Base-by-base conservation (phyloP, 2,797 vertebrate genomes). In the Sebastes iracundus region DNA sequence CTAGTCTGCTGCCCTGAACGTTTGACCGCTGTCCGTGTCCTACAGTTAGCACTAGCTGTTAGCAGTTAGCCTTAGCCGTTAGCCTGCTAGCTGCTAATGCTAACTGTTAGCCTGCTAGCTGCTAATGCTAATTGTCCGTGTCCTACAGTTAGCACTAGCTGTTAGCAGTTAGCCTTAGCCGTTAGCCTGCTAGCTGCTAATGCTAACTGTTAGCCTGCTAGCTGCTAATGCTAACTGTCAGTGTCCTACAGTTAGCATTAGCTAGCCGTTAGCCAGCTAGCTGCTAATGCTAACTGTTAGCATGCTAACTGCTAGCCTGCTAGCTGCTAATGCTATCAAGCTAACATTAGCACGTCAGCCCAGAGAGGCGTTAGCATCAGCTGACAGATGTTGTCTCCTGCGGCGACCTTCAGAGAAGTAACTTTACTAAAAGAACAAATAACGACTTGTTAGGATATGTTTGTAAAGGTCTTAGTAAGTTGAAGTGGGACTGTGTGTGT, bases 21-120 rank as follows among this genome's bases (percentile, higher is more conserved):
- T 90, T 90, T 94, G 91, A 94, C 93, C 90, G 93, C 90, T 93
- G 88, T 82, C 84, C 16, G 67, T 90, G 92, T 92, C 90, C 90
- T 92, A 79, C 82, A 25, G 78, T 88, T 91, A 92, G 85, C 92
- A 20, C 30, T 83, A 82, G 85, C 81, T n/a, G 74, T 72, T 87
- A 83, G 85, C 80, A n/a, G 76, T 70, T 86, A 82, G 83, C 59
- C 77, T 23, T 49, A 49, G 42, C 16, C 2, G 42, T 46, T 46
- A 46, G 55, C 58, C 38, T 42, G 42, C 42, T 42, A 38, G 13
- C 33, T 35, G 12, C 8, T 32, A 32, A 32, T 1, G 30, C 30
- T 32, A 32, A 32, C 7, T 32, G 6, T 25, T 25, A 25, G 25
- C 25, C 25, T 25, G n/a, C n/a, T n/a, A n/a, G n/a, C n/a, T n/a